phyloP scores from a whole-genome alignment of 1,140 invertebrate genomes.

The Homarus americanus region DNA sequence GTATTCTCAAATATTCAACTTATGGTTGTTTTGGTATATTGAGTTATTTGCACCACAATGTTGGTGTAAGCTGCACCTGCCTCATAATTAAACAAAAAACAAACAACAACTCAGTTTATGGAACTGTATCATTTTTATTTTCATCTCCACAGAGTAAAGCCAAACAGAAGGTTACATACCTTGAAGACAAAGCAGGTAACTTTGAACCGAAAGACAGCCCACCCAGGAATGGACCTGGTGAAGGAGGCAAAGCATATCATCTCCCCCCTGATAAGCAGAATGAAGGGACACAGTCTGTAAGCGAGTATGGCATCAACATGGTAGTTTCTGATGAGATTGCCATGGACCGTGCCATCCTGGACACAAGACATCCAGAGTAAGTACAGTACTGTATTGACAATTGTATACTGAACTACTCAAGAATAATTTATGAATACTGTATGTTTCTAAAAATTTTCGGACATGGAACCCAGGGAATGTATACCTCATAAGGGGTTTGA shows the following conservation, averaged over 20 bases:
- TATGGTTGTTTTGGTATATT: too few species aligned
- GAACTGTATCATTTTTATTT: too few species aligned
- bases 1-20: too few species aligned
- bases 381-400: slow-evolving; percentile 68
- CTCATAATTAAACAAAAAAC: too few species aligned
- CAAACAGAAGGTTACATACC: slow-evolving; percentile 54
- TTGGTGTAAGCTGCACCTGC: too few species aligned
- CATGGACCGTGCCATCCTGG: slow-evolving; percentile 88
- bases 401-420: too few species aligned
- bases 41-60: too few species aligned
- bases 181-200: slow-evolving; percentile 78
- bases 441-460: too few species aligned
- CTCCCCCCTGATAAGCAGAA: slow-evolving; percentile 87
- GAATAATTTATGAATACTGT: too few species aligned
- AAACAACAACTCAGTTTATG: too few species aligned
- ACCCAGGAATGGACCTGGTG: slow-evolving; percentile 87
- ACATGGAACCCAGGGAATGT: too few species aligned
- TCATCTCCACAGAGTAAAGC: slow-evolving; percentile 58
- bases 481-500: too few species aligned
- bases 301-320: slow-evolving; percentile 98
- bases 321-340: slow-evolving; percentile 97
- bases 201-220: slow-evolving; percentile 81
- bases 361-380: slow-evolving; percentile 91
- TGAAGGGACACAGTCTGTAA: slow-evolving; percentile 80
- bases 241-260: slow-evolving; percentile 88